Evolutionary conservation across 2,888 invertebrate genomes (phyloP), one percentile per base, ranked within the genome.

Genomic region (Cosmia pyralina): DNA sequence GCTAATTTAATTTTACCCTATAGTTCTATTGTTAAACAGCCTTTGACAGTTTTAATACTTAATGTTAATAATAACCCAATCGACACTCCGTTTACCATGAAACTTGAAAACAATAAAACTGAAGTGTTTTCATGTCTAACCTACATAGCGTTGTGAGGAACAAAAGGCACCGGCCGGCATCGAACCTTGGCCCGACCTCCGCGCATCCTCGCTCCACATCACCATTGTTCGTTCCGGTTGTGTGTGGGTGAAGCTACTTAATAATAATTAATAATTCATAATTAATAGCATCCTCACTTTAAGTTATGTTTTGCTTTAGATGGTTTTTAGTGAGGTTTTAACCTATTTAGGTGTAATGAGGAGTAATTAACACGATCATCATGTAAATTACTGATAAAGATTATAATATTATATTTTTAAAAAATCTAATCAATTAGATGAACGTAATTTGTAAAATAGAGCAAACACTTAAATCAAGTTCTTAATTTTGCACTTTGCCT

Each of bases 181-280:
- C 88, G 92, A 93, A 94, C 96, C 96, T 95, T 96, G 96, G 94
- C 94, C 93, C 92, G 93, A 91, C 94, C 94, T 94, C 92, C 89
- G 93, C 88, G 88, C 94, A 95, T 96, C 96, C 96, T 95, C 93
- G 96, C 95, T 93, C 96, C 89, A 94, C 92, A 94, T 95, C 90
- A 89, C 75, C 82, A 83, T 88, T 91, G 83, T 85, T 84, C 90
- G 90, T 92, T 91, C 90, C 89, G 89, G 82, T 81, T 71, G 52
- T 80, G 69, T 81, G 82, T 82, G 76, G 81, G 84, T 80, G 72
- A 71, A 68, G 83, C 69, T 57, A 50, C 62, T 75, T 69, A 34
- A 67, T 79, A 69, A 69, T 79, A 55, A 82, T 79, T 83, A 67
- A 82, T 83, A 80, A 79, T 75, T 81, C 66, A 67, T 81, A 83